Conservation (phyloP, 2,113 vertebrate genomes). For the Amblyornis subalaris region DNA sequence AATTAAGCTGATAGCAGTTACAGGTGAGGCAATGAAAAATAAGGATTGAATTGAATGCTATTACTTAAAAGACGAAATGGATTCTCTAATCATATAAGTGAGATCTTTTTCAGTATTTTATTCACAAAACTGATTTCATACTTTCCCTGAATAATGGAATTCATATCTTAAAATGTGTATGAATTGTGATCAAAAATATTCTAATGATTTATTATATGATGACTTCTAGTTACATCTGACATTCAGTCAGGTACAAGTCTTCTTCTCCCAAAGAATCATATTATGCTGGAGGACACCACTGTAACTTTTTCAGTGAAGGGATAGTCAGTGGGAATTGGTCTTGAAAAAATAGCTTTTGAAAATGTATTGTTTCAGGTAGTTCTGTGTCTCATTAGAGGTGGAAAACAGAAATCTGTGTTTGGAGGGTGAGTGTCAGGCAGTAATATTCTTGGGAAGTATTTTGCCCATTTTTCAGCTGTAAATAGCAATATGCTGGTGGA, state of each 20-base stretch:
- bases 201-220: not conserved
- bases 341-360: not conserved
- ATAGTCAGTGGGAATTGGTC: not conserved
- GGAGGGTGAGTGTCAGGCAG: not conserved
- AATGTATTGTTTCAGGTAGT: not conserved
- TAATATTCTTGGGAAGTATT: not conserved
- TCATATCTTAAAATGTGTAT: not conserved
- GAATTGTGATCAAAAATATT: not conserved
- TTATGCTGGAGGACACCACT: not conserved
- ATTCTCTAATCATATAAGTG: not conserved
- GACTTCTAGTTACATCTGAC: not conserved
- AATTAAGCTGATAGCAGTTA: not conserved
- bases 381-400: not conserved
- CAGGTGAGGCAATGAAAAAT: not conserved
- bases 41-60: not conserved
- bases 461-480: constrained; percentile 12
- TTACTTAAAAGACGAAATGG: not conserved
- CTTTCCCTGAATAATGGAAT: not conserved
- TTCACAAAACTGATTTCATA: not conserved
- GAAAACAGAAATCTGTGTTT: not conserved
- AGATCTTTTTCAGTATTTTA: not conserved
- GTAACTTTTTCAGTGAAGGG: not conserved
- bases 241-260: not conserved
- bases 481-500: constrained; percentile 1
- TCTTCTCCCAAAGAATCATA: not conserved